Evolutionary conservation across 2,888 invertebrate species (phyloP), one percentile per base, ranked within the genome.

Genomic region (Dryocosmus kuriphilus): DNA sequence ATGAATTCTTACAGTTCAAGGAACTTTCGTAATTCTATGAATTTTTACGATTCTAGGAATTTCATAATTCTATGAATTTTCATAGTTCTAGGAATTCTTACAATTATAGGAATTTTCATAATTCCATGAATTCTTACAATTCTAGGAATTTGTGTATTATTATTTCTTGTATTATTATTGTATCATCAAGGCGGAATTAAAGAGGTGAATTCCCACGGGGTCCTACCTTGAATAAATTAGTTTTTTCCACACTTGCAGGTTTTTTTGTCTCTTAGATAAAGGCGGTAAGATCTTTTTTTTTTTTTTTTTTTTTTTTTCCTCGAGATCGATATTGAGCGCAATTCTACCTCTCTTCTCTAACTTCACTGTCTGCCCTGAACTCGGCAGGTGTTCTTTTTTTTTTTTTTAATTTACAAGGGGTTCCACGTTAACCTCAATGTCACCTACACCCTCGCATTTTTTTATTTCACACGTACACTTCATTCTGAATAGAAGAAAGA

Each of bases 211-310:
- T 71, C 71, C 30, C 71, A 71, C 71, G 71, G 71, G 46, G n/a
- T 51, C 51, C 71, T n/a, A n/a, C 51, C 71, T n/a, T 71, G 71
- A 71, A 71, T 71, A 71, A 32, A 71, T 71, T 46, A 51, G 9
- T 71, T 71, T 71, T 71, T 71, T 71, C 51, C 51, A 30, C 6
- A 51, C 51, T 71, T 71, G 19, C 27, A 30, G 27, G 2, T 27
- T 71, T 71, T 51, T 71, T 51, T 30, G 7, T n/a, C 71, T 46
- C 46, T 27, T 30, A 11, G 35, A 62, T 19, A 27, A 65, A 71
- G n/a, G 71, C 51, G 71, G 51, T 67, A 32, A 8, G 51, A 11
- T 11, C 4, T 9, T 27, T 71, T 71, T 71, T 19, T 16, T 51
- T 67, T 67, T 67, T 19, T 19, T 46, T 0, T 3, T 19, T 51